A percentile compares a stretch with the other conserved stretches of the same genome.
Conservation (phyloP, 2,888 invertebrate genomes). For the Lordiphosa fenestrarum region DNA sequence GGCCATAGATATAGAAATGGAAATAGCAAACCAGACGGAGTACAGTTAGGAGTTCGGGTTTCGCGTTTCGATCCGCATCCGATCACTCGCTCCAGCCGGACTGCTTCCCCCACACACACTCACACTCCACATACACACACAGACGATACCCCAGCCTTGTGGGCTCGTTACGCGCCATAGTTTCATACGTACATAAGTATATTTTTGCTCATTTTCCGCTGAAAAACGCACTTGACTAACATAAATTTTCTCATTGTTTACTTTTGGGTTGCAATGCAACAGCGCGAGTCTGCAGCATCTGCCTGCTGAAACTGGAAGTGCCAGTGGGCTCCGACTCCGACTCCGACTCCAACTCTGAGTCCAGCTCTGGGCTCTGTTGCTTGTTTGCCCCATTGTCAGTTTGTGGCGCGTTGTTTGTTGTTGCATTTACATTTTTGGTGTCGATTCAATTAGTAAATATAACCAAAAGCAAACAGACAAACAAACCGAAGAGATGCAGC, state of each 20-base stretch:
- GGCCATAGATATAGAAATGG: constrained; percentile 8
- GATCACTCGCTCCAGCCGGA: not conserved
- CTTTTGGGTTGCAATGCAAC: constrained; percentile 35
- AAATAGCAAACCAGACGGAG: constrained; percentile 4
- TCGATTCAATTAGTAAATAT: constrained; percentile 80
- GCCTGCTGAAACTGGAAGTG: constrained; percentile 57
- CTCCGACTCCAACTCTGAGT: constrained; percentile 1
- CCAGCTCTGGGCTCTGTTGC: constrained; percentile 5
- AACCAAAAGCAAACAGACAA: constrained; percentile 74
- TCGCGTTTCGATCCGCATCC: constrained; percentile 4
- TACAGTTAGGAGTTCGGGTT: constrained; percentile 42
- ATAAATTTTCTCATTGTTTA: constrained; percentile 73
- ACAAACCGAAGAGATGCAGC: constrained; percentile 39
- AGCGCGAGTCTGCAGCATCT: constrained; percentile 40
- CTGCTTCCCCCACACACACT: constrained; percentile 7
- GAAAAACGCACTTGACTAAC: constrained; percentile 72
- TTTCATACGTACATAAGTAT: constrained; percentile 38
- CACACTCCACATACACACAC: not conserved
- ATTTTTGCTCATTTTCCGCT: constrained; percentile 68
- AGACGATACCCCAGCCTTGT: constrained; percentile 9
- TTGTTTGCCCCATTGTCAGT: constrained; percentile 37
- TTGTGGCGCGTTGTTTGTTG: constrained; percentile 61
- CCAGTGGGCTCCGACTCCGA: constrained; percentile 1
- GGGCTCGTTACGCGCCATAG: constrained; percentile 62
- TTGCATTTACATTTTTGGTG: constrained; percentile 79